These are phyloP conservation scores for Latrodectus hesperus DNA, from an alignment of 2,888 invertebrate species.

Conservation along the genomic window DNA sequence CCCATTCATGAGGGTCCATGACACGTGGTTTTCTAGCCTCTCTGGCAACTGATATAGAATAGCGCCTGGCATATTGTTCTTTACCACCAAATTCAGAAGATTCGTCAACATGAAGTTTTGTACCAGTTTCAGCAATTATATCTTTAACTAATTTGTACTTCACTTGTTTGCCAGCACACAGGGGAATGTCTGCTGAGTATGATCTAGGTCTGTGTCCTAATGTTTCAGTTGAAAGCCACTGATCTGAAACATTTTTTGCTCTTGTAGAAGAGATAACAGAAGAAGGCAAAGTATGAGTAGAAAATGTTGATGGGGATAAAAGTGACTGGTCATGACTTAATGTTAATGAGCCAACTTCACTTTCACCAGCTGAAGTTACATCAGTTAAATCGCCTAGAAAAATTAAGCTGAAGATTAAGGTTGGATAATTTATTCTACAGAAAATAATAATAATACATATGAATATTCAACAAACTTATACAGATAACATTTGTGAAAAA, in stretches of 20 bases:
- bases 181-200: conserved; percentile 62
- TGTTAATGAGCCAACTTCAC: conserved; percentile 33
- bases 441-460: background rate
- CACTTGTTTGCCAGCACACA: conserved; percentile 47
- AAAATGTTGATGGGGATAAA: conserved; percentile 36
- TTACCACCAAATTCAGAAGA: conserved; percentile 43
- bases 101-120: conserved; percentile 33
- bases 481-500: background rate
- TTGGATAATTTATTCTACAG: background rate
- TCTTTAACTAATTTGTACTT: conserved; percentile 34
- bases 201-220: conserved; percentile 61
- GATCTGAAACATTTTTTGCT: conserved; percentile 44
- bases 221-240: conserved; percentile 56
- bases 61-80: conserved; percentile 56
- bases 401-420: background rate
- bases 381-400: conserved; percentile 59
- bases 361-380: conserved; percentile 58
- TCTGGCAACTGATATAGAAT: conserved; percentile 66
- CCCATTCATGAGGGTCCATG: conserved; percentile 45
- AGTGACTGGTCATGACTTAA: conserved; percentile 34
- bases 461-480: background rate
- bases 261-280: conserved; percentile 9
- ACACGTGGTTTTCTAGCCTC: conserved; percentile 53
- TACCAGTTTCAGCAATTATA: conserved; percentile 21
- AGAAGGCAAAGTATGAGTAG: conserved; percentile 21